These are phyloP conservation scores for Sula dactylatra DNA, from an alignment of 2,113 vertebrate genomes.

Conservation along the genomic window DNA sequence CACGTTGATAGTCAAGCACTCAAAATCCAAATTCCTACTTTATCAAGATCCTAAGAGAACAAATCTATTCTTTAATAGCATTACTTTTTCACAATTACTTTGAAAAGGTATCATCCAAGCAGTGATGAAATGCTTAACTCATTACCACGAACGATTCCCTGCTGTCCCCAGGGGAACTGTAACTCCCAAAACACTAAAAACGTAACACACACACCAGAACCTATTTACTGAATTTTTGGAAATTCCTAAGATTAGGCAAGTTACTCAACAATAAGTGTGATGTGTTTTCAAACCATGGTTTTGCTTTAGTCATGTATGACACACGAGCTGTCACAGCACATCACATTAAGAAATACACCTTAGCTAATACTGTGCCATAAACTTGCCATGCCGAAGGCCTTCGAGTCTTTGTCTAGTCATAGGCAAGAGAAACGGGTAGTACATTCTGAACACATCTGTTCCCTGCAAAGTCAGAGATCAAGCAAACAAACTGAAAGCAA, in stretches of 20 bases:
- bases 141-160: neutral
- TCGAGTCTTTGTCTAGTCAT: neutral
- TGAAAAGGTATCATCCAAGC: neutral
- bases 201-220: neutral
- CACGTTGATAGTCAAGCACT: accelerated
- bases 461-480: neutral
- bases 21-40: neutral
- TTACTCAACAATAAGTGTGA: neutral
- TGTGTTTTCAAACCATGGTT: neutral
- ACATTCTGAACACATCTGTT: neutral
- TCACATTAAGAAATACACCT: neutral
- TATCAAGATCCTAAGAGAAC: neutral
- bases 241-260: accelerated
- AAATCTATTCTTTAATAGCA: neutral
- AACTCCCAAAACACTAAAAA: neutral
- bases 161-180: neutral
- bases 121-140: neutral
- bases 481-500: neutral
- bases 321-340: neutral
- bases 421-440: neutral
- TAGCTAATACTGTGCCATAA: neutral
- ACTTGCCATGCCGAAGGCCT: neutral
- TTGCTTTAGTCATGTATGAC: neutral
- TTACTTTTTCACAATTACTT: neutral
- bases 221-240: neutral